Conservation (phyloP, 2,888 invertebrate species). For the Mesorhabditis sp. region DNA sequence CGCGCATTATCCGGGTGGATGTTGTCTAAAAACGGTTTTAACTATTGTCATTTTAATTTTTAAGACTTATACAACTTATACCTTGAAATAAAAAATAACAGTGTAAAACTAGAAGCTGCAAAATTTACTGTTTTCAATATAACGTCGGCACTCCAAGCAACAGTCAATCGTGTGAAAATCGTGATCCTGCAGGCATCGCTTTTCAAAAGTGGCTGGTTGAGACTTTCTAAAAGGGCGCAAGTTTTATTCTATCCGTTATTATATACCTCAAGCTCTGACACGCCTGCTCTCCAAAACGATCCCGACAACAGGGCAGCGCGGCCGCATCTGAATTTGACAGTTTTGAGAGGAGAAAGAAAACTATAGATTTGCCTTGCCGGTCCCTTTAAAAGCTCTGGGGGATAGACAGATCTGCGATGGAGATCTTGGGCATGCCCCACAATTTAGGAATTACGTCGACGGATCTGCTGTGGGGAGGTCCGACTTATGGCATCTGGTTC, state of each 20-base stretch:
- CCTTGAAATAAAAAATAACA: not conserved
- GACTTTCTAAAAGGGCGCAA: constrained; percentile 16
- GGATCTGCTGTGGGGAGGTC: no score
- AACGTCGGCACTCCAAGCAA: constrained; percentile 39
- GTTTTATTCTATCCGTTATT: not conserved
- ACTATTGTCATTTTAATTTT: not conserved
- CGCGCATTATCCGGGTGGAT: constrained; percentile 37
- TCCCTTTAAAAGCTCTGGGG: no score
- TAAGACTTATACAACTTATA: not conserved
- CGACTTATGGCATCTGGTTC: no score
- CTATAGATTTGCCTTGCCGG: no score
- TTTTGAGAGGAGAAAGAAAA: no score
- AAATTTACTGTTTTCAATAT: constrained; percentile 34
- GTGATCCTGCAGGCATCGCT: constrained; percentile 39
- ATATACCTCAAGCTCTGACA: constrained; percentile 31
- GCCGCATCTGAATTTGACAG: constrained; percentile 31
- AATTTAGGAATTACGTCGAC: no score
- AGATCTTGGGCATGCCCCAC: no score
- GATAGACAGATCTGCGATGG: no score
- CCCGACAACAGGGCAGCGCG: constrained; percentile 42
- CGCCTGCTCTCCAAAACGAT: constrained; percentile 39
- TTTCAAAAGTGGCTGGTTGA: constrained; percentile 38
- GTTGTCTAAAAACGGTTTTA: constrained; percentile 29
- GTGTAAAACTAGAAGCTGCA: not conserved
- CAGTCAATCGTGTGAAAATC: constrained; percentile 45